These are phyloP conservation scores for Cherax quadricarinatus DNA, from an alignment of 1,140 invertebrate species.

Conservation along the genomic window DNA sequence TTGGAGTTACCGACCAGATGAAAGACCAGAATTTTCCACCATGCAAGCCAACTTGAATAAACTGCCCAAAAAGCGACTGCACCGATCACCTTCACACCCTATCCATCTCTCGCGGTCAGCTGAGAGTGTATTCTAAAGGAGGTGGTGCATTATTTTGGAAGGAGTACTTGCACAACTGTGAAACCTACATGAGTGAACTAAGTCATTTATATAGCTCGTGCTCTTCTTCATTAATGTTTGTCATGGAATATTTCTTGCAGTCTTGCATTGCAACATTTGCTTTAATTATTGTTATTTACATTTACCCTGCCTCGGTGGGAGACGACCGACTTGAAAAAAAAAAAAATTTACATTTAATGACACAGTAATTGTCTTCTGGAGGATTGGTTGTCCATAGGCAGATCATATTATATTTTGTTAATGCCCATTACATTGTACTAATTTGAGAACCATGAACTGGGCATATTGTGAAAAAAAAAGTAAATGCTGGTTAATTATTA, in stretches of 20 bases:
- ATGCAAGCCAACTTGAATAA: slow-evolving; percentile 91
- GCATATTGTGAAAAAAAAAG: background rate
- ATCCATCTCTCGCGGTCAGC: slow-evolving; percentile 94
- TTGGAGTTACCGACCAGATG: slow-evolving; percentile 91
- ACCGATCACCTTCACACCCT: slow-evolving; percentile 97
- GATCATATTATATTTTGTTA: background rate
- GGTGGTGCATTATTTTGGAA: background rate
- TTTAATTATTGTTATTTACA: background rate
- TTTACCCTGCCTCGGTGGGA: too few species aligned
- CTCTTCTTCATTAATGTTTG: background rate
- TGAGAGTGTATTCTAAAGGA: slow-evolving; percentile 89
- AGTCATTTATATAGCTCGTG: background rate
- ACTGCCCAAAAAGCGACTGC: slow-evolving; percentile 94
- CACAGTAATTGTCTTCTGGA: background rate
- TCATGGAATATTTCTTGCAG: background rate
- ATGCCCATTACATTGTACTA: background rate
- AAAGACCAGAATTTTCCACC: slow-evolving; percentile 92
- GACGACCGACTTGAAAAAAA: too few species aligned
- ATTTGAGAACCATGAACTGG: background rate
- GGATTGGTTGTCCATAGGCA: background rate
- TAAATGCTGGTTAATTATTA: background rate
- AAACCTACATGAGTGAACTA: background rate
- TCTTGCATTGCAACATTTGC: background rate
- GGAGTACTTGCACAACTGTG: background rate
- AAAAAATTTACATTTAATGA: background rate